Base-by-base conservation (phyloP, 2,113 vertebrate genomes). In the Calidris pygmaea region DNA sequence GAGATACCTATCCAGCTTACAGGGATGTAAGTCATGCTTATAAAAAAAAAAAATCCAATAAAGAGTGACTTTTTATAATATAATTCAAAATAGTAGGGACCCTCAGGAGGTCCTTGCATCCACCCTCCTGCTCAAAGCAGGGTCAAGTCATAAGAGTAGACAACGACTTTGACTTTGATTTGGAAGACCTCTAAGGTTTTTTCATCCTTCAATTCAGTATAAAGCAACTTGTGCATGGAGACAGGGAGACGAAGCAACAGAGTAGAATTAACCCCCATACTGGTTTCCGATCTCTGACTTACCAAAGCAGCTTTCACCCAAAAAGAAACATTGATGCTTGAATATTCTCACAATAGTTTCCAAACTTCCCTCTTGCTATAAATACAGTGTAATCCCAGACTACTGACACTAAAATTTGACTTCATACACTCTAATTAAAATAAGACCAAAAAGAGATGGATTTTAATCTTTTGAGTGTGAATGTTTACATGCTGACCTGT, bases 401-500 rank as follows among this genome's bases (percentile, higher is more conserved):
- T 60, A 55, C 1, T n/a, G 37, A 77, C 47, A 52, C 10, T 23
- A 87, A 73, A 45, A 53, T 32, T 29, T 90, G 10, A 79, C 74
- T 82, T 85, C n/a, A 66, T 20, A 53, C 24, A 83, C 43, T 78
- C 12, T 35, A 82, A 74, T 79, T 76, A 87, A 79, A 95, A 26
- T 35, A 43, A 62, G 70, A 77, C 18, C 29, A 52, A 67, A 39
- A 32, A 85, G 29, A 23, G 72, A 65, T 14, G 27, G 14, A 30
- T 70, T 30, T 87, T 59, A 82, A 9, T 63, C 26, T 53, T 65
- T 47, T 29, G 39, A 88, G 26, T 47, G 45, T 30, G 21, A 68
- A 43, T 67, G 65, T 76, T 68, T 52, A 87, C 45, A 48, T 34
- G 75, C 98, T 97, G 82, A 99, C 99, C 99, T 97, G 99, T 99